These are phyloP conservation scores for Schizaphis graminum DNA, from an alignment of 2,888 invertebrate species.

Conservation along the genomic window DNA sequence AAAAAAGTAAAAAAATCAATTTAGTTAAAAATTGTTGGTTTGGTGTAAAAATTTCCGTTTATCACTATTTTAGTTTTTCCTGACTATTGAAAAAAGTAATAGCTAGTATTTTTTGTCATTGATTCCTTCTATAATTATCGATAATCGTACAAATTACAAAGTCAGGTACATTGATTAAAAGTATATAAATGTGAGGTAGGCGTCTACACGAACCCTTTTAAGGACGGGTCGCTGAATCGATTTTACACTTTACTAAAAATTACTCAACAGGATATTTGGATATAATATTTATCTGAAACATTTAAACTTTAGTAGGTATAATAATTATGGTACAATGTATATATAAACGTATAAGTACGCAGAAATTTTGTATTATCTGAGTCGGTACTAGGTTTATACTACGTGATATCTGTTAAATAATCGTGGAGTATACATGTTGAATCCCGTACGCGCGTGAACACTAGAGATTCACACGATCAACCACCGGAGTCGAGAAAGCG, in stretches of 20 bases:
- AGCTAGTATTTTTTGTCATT: no score
- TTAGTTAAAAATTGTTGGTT: no score
- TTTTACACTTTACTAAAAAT: background rate
- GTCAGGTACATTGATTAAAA: background rate
- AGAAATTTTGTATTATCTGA: no score
- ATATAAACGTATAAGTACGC: no score
- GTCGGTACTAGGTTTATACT: background rate
- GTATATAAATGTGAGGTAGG: no score
- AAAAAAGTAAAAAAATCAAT: no score
- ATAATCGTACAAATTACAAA: background rate
- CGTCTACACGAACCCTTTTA: no score
- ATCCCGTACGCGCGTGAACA: background rate
- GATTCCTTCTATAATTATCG: background rate
- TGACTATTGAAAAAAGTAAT: no score
- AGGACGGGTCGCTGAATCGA: background rate
- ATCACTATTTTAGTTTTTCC: no score
- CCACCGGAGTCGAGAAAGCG: conserved; percentile 61
- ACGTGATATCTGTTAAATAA: background rate
- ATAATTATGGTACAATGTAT: no score
- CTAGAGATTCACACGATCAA: conserved; percentile 62
- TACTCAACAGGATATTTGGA: background rate
- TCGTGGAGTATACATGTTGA: background rate
- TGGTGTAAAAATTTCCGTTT: no score
- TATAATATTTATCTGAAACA: background rate
- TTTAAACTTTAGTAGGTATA: background rate